These are phyloP conservation scores for Rhimphoctona megacephalus DNA, from an alignment of 2,888 invertebrate species.

Conservation along the genomic window DNA sequence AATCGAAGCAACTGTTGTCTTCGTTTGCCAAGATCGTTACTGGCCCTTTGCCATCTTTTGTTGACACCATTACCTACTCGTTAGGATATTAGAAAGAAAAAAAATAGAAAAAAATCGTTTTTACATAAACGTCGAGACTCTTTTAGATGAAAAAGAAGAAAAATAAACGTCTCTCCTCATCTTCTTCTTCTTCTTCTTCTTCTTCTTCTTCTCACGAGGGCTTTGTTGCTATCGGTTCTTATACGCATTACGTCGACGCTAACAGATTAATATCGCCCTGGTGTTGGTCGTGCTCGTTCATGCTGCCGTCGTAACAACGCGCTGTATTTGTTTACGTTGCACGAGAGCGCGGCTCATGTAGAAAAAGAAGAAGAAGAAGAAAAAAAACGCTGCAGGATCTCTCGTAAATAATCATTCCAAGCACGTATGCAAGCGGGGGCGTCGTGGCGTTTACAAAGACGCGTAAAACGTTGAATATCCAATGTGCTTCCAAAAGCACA, in stretches of 20 bases:
- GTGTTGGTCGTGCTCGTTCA: slow-evolving; percentile 4
- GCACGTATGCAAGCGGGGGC: slow-evolving; percentile 1
- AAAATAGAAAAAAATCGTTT: not conserved
- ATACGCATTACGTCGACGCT: not conserved
- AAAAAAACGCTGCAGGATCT: slow-evolving; percentile 7
- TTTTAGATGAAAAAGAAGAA: not conserved
- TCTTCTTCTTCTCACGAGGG: not conserved
- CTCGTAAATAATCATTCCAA: slow-evolving; percentile 13
- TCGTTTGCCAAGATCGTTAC: slow-evolving; percentile 47
- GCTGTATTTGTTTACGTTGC: slow-evolving; percentile 3
- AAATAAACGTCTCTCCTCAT: not conserved
- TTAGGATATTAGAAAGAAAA: not conserved
- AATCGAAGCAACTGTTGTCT: slow-evolving; percentile 78
- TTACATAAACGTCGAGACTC: not conserved
- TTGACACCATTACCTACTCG: not conserved
- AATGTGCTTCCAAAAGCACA: not conserved
- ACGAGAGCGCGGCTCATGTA: not conserved
- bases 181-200: not conserved
- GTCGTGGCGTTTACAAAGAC: not conserved
- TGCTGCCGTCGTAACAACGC: slow-evolving; percentile 5
- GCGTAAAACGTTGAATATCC: not conserved
- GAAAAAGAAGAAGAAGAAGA: slow-evolving; percentile 6
- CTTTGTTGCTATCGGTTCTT: not conserved
- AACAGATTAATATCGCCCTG: not conserved
- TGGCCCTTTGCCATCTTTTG: not conserved